Conservation (phyloP, 1,140 invertebrate genomes). For the Lordiphosa clarofinis region DNA sequence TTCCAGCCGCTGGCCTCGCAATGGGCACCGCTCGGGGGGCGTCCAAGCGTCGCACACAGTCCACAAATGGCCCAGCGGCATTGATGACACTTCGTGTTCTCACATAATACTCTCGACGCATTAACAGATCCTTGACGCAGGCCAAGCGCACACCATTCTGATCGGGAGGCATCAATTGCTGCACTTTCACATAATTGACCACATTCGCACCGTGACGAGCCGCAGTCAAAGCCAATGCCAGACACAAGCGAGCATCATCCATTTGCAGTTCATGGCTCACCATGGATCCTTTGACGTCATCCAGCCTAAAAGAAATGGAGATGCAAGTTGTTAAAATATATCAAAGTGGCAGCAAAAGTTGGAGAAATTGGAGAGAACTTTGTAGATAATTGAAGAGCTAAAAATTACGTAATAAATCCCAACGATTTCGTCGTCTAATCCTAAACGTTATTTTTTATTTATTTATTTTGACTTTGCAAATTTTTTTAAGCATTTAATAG, state of each 20-base stretch:
- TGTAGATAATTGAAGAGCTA: too few relatives aligned
- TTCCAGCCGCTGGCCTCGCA: slow-evolving; percentile 3
- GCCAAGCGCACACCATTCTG: not conserved
- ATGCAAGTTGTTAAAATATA: too few relatives aligned
- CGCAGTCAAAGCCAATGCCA: slow-evolving; percentile 15
- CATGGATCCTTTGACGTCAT: not conserved
- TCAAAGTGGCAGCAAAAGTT: too few relatives aligned
- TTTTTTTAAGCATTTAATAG: too few relatives aligned
- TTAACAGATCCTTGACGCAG: slow-evolving; percentile 2
- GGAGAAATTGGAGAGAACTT: too few relatives aligned
- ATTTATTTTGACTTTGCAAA: too few relatives aligned
- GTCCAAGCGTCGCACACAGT: slow-evolving; percentile 11
- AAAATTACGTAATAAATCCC: too few relatives aligned
- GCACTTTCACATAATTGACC: slow-evolving; percentile 12
- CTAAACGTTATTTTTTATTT: too few relatives aligned
- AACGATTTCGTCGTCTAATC: too few relatives aligned
- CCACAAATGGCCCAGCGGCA: slow-evolving; percentile 16
- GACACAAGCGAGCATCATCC: slow-evolving; percentile 19
- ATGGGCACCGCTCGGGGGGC: not conserved
- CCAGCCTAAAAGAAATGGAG: too few relatives aligned
- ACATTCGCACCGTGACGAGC: slow-evolving; percentile 4
- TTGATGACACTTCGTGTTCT: slow-evolving; percentile 7
- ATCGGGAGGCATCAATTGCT: not conserved
- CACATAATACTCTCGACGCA: not conserved
- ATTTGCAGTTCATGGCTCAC: slow-evolving; percentile 17